Evolutionary conservation across 2,797 vertebrate genomes (phyloP).

Genomic region (Enteromius radiatus): DNA sequence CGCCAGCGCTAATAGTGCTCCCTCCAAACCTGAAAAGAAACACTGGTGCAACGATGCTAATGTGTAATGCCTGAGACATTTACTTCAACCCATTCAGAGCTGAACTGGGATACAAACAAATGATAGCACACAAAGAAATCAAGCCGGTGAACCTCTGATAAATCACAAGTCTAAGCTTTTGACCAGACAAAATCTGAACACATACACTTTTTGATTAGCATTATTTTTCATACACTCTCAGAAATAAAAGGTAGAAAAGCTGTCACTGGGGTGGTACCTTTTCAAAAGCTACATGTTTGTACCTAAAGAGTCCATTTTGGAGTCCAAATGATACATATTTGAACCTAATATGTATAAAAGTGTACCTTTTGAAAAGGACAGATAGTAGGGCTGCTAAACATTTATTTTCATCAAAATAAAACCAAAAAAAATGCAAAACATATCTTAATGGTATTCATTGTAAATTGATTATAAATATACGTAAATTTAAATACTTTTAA

Average conservation of each 20-base stretch:
- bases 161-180: neutral
- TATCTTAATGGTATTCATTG: neutral
- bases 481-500: too few relatives aligned
- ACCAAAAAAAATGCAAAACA: neutral
- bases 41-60: neutral
- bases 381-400: neutral
- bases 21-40: slow-evolving; percentile 44
- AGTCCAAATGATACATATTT: too few relatives aligned
- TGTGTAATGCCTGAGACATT: neutral
- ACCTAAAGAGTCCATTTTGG: too few relatives aligned
- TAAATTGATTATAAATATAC: neutral
- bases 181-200: neutral
- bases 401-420: neutral
- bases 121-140: neutral
- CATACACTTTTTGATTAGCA: neutral
- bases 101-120: neutral
- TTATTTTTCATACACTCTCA: neutral
- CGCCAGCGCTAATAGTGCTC: slow-evolving; percentile 41
- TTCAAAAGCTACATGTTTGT: too few relatives aligned
- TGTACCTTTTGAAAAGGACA: too few relatives aligned
- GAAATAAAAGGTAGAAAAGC: too few relatives aligned
- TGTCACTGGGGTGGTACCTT: too few relatives aligned
- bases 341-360: too few relatives aligned
- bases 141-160: neutral
- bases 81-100: neutral